Percentiles rank a stretch among this genome's conserved stretches.
These are phyloP conservation scores for Luscinia megarhynchos DNA, from an alignment of 2,797 vertebrate species.

Conservation along the genomic window DNA sequence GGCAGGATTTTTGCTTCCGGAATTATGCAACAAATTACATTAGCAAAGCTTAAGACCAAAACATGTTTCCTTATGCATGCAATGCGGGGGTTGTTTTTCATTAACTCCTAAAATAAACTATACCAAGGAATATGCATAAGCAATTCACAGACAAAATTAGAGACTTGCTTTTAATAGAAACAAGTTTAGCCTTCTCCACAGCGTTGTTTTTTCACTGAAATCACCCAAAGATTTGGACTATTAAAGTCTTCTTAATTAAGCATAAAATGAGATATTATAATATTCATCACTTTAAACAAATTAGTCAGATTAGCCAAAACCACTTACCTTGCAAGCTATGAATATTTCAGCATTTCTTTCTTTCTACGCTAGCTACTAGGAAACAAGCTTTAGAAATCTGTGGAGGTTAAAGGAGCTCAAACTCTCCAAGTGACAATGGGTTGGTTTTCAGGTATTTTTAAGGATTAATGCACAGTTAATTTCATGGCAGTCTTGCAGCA, in stretches of 20 bases:
- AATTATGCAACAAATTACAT: slow-evolving; percentile 19
- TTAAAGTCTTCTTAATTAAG: neutral
- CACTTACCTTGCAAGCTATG: neutral
- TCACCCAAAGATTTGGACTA: neutral
- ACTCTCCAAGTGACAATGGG: neutral
- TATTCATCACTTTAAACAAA: neutral
- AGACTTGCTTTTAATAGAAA: neutral
- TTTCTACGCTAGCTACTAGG: neutral
- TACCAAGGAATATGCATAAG: neutral
- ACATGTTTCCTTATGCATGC: neutral
- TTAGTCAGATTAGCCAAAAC: neutral
- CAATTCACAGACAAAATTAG: neutral
- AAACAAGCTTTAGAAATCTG: neutral
- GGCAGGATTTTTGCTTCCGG: slow-evolving; percentile 27
- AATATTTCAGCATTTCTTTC: neutral
- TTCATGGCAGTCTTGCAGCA: neutral
- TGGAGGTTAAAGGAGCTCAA: neutral
- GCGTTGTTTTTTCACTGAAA: neutral
- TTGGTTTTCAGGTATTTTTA: neutral
- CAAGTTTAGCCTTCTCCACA: neutral
- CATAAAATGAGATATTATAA: neutral
- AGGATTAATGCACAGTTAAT: neutral
- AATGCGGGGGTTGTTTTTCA: neutral
- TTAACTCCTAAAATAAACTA: neutral
- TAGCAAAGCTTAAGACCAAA: slow-evolving; percentile 2